phyloP scores from a whole-genome alignment of 2,888 invertebrate species.

The Plagodis dolabraria region DNA sequence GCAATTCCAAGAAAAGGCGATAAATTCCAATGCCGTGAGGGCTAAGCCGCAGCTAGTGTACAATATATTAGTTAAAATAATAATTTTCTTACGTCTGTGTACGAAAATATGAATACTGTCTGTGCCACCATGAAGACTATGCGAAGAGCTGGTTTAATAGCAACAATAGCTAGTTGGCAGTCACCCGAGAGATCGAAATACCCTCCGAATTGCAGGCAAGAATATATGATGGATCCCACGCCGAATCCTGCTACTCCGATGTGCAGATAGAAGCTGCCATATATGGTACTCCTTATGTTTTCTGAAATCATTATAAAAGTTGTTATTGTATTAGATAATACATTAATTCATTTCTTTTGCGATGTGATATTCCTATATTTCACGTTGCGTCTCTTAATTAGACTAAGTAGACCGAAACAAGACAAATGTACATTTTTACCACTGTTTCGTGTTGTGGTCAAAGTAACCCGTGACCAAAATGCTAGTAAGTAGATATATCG shows the following conservation, averaged over 20 bases:
- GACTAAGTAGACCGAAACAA: too few species aligned
- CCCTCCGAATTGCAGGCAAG: slow-evolving; percentile 88
- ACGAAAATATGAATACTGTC: slow-evolving; percentile 90
- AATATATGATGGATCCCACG: slow-evolving; percentile 89
- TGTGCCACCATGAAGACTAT: slow-evolving; percentile 88
- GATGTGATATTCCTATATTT: too few species aligned
- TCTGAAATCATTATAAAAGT: slow-evolving; percentile 46
- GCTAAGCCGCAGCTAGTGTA: too few species aligned
- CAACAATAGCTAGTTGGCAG: slow-evolving; percentile 85
- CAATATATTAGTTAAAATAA: not conserved
- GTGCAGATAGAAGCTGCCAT: slow-evolving; percentile 87
- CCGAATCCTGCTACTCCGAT: slow-evolving; percentile 88
- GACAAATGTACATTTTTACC: too few species aligned
- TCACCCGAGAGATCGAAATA: slow-evolving; percentile 87
- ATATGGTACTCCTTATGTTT: slow-evolving; percentile 66
- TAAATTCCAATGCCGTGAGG: too few species aligned
- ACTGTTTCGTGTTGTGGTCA: too few species aligned
- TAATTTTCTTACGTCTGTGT: slow-evolving; percentile 85
- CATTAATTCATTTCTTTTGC: too few species aligned
- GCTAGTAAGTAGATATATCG: too few species aligned
- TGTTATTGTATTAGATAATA: not conserved
- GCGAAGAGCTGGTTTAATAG: slow-evolving; percentile 86
- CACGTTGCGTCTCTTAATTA: too few species aligned
- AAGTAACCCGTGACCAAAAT: too few species aligned
- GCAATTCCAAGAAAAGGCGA: too few species aligned